phyloP scores from a whole-genome alignment of 2,888 invertebrate species.

The Chydorus sphaericus region DNA sequence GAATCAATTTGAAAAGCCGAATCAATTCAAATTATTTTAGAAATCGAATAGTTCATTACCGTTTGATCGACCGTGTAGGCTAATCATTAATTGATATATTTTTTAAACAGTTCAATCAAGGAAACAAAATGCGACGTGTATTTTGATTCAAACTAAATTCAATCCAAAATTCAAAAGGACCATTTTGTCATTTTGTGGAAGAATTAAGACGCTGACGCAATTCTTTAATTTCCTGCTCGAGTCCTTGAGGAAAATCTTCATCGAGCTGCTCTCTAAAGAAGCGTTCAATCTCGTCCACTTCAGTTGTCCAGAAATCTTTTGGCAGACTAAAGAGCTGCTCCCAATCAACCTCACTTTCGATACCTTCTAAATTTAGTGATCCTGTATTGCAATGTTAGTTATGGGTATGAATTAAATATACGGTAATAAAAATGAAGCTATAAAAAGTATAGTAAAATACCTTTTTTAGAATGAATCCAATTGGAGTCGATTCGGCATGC shows the following conservation, averaged over 20 bases:
- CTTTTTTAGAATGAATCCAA: slow-evolving; percentile 37
- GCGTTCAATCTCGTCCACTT: slow-evolving; percentile 54
- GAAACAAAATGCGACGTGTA: no score
- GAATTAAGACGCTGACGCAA: slow-evolving; percentile 38
- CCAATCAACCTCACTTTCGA: slow-evolving; percentile 52
- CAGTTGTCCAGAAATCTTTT: slow-evolving; percentile 81
- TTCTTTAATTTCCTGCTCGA: slow-evolving; percentile 50
- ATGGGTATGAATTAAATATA: not conserved
- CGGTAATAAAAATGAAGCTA: not conserved
- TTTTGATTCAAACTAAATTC: no score
- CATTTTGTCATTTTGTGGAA: no score
- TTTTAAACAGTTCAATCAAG: no score
- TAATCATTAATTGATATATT: no score
- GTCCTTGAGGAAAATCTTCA: slow-evolving; percentile 64
- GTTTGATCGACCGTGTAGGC: no score
- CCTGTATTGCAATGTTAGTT: slow-evolving; percentile 26
- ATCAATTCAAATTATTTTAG: no score
- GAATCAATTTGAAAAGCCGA: no score
- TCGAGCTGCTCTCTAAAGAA: slow-evolving; percentile 89
- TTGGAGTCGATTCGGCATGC: slow-evolving; percentile 50
- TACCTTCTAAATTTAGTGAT: slow-evolving; percentile 54
- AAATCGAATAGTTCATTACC: no score
- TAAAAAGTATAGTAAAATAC: not conserved
- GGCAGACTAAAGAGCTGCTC: slow-evolving; percentile 75
- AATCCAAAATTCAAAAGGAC: no score